These are phyloP conservation scores for Tauraco erythrolophus DNA, from an alignment of 2,113 vertebrate species.

Conservation along the genomic window DNA sequence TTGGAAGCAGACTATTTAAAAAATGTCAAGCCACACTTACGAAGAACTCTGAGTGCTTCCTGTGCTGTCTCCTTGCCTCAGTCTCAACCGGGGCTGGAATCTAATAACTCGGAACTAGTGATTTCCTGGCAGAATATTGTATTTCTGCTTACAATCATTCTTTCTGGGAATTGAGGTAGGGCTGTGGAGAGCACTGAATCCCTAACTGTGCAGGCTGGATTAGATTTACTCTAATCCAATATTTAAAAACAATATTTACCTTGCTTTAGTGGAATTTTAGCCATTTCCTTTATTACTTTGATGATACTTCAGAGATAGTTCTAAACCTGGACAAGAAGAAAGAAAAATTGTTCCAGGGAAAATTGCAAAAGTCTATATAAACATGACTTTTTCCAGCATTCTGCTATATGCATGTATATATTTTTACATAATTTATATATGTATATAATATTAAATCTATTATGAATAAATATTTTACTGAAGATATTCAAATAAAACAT, in stretches of 20 bases:
- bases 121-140: conserved; percentile 65
- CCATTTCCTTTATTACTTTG: conserved; percentile 55
- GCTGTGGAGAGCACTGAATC: not conserved
- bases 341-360: not conserved
- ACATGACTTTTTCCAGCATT: not conserved
- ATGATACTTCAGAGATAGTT: conserved; percentile 37
- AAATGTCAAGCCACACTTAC: not conserved
- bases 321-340: not conserved
- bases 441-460: not conserved
- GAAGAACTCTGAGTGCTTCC: conserved; percentile 26
- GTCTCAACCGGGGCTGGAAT: conserved; percentile 38
- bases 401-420: not conserved
- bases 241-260: conserved; percentile 63
- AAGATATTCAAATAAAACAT: not conserved
- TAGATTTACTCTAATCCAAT: conserved; percentile 52
- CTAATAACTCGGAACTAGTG: conserved; percentile 48
- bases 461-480: not conserved
- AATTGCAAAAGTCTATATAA: not conserved
- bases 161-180: conserved; percentile 55
- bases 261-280: conserved; percentile 56
- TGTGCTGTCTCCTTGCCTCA: conserved; percentile 29
- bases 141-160: conserved; percentile 50
- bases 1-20: conserved; percentile 11
- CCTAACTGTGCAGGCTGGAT: conserved; percentile 7
- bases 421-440: not conserved